phyloP scores from a whole-genome alignment of 2,888 invertebrate species.

The Phaedon cochleariae region DNA sequence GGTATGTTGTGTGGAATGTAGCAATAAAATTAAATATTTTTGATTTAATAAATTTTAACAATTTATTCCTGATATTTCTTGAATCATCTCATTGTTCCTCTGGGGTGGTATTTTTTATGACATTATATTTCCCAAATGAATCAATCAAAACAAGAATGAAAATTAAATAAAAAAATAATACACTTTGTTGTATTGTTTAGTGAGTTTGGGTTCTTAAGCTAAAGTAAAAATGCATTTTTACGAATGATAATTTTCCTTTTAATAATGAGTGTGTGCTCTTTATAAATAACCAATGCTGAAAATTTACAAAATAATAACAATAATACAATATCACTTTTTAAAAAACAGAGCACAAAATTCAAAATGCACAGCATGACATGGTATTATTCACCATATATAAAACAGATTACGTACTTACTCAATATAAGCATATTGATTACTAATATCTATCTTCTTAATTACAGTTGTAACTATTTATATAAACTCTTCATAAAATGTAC shows the following conservation, averaged over 20 bases:
- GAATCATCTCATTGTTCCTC: not conserved
- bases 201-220: too few species aligned
- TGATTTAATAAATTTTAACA: conserved; percentile 42
- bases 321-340: conserved; percentile 54
- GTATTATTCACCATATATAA: conserved; percentile 48
- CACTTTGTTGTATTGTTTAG: too few species aligned
- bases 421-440: conserved; percentile 49
- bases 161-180: too few species aligned
- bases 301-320: conserved; percentile 49
- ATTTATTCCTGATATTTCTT: not conserved
- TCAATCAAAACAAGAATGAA: too few species aligned
- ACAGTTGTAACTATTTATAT: conserved; percentile 51
- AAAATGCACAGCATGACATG: conserved; percentile 51
- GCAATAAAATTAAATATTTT: conserved; percentile 44
- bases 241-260: conserved; percentile 46
- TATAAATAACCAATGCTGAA: conserved; percentile 51
- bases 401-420: conserved; percentile 51
- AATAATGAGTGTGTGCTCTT: conserved; percentile 53
- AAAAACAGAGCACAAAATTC: conserved; percentile 51
- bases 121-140: too few species aligned
- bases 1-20: conserved; percentile 44
- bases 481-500: conserved; percentile 58
- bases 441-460: conserved; percentile 45
- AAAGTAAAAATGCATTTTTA: conserved; percentile 24
- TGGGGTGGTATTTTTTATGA: too few species aligned